Evolutionary conservation across 2,113 vertebrate species (phyloP).

Genomic region (Caranx melampygus): DNA sequence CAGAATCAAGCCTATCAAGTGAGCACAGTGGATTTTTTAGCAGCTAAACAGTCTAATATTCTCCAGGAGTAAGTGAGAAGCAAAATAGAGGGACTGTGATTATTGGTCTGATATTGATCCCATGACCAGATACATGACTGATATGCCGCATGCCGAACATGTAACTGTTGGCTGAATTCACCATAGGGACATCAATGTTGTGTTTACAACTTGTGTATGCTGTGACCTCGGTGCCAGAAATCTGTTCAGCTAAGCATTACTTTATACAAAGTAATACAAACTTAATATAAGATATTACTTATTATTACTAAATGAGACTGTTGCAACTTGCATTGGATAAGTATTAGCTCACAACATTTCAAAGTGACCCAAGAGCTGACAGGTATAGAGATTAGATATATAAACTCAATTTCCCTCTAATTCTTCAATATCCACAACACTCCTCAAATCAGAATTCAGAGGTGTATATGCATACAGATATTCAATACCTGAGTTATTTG

Average conservation of each 20-base stretch:
- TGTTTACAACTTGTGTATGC: background rate
- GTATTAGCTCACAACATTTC: background rate
- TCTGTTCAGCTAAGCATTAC: background rate
- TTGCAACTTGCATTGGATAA: background rate
- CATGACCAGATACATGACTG: background rate
- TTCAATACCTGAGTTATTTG: background rate
- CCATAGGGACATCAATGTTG: background rate
- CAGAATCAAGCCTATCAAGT: background rate
- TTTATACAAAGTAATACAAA: background rate
- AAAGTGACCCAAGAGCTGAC: background rate
- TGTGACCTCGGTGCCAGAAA: background rate
- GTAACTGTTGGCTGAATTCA: background rate
- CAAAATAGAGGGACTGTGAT: too few relatives aligned
- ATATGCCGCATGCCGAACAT: background rate
- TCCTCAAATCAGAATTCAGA: background rate
- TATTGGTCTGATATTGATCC: too few relatives aligned
- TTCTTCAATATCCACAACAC: background rate
- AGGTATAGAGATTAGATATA: background rate
- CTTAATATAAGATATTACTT: too few relatives aligned
- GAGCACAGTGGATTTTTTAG: background rate
- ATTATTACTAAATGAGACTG: background rate
- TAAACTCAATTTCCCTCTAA: conserved; percentile 1
- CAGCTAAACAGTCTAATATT: background rate
- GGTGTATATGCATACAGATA: background rate
- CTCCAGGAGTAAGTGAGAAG: too few relatives aligned